These are phyloP conservation scores for Chaetorhynchus papuensis DNA, from an alignment of 2,113 vertebrate genomes.

Conservation along the genomic window DNA sequence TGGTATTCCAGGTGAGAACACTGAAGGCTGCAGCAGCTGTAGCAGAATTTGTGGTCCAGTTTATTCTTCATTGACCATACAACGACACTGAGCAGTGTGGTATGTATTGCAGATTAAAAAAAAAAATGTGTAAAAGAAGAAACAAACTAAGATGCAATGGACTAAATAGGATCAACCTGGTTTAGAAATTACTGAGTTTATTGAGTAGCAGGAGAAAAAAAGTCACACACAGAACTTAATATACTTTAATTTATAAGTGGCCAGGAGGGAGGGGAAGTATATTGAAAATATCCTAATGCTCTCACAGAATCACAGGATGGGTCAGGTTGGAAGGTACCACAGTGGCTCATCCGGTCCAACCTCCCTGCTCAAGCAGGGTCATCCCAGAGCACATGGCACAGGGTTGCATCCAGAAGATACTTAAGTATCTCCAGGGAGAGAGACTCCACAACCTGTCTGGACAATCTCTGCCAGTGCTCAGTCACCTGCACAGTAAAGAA, in stretches of 20 bases:
- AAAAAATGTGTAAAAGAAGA: neutral
- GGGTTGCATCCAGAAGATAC: neutral
- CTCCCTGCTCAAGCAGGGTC: neutral
- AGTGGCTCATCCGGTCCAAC: neutral
- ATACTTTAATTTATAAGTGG: neutral
- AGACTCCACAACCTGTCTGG: neutral
- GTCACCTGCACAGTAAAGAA: neutral
- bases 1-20: neutral
- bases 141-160: neutral
- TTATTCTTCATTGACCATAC: neutral
- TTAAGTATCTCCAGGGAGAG: neutral
- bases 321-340: neutral
- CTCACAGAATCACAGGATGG: neutral
- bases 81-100: neutral
- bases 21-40: neutral
- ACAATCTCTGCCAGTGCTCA: neutral
- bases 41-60: neutral
- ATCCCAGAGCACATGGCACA: neutral
- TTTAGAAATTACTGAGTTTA: neutral
- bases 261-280: accelerated
- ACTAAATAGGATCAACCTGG: neutral
- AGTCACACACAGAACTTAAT: neutral
- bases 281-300: neutral
- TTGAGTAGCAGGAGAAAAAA: neutral
- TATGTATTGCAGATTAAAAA: too few relatives aligned